Percentiles rank a stretch among this genome's conserved stretches.
These are phyloP conservation scores for Stylophora pistillata DNA, from an alignment of 64 coral and sea anemone species.

Conservation along the genomic window DNA sequence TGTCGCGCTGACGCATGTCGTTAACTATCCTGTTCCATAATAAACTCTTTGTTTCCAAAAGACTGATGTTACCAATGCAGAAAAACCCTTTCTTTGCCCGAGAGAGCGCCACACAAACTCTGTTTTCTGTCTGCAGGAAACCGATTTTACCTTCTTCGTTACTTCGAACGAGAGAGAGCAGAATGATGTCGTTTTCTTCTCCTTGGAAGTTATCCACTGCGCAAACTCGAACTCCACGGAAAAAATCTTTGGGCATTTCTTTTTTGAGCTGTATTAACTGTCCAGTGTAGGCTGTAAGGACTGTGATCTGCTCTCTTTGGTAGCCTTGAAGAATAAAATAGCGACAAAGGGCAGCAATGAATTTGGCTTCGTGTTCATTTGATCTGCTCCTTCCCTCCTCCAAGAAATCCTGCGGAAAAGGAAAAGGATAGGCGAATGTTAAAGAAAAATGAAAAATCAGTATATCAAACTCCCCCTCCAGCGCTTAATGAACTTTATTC, in stretches of 20 bases:
- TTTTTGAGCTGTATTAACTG: constrained; percentile 81
- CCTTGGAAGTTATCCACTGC: constrained; percentile 95
- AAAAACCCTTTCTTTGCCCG: constrained; percentile 89
- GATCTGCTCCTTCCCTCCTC: constrained; percentile 86
- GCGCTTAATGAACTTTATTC: background rate
- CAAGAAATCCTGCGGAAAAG: constrained; percentile 58
- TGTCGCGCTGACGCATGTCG: constrained; percentile 46
- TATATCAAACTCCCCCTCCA: background rate
- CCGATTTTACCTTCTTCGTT: constrained; percentile 94
- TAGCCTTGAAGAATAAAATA: constrained; percentile 96
- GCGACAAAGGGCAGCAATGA: constrained; percentile 79
- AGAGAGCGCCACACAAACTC: constrained; percentile 92
- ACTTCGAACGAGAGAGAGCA: constrained; percentile 94
- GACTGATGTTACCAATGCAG: constrained; percentile 82
- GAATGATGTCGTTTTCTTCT: constrained; percentile 95
- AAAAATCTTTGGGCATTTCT: constrained; percentile 87
- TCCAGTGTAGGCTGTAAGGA: constrained; percentile 96
- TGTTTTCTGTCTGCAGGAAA: constrained; percentile 76
- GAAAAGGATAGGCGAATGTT: background rate
- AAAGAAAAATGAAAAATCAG: background rate
- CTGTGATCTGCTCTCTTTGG: constrained; percentile 76
- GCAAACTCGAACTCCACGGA: constrained; percentile 75
- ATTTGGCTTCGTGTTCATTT: constrained; percentile 93
- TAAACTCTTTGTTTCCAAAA: constrained; percentile 62
- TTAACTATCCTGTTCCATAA: constrained; percentile 63